Base-by-base conservation (phyloP, 2,888 invertebrate species). In the Altica lythri region DNA sequence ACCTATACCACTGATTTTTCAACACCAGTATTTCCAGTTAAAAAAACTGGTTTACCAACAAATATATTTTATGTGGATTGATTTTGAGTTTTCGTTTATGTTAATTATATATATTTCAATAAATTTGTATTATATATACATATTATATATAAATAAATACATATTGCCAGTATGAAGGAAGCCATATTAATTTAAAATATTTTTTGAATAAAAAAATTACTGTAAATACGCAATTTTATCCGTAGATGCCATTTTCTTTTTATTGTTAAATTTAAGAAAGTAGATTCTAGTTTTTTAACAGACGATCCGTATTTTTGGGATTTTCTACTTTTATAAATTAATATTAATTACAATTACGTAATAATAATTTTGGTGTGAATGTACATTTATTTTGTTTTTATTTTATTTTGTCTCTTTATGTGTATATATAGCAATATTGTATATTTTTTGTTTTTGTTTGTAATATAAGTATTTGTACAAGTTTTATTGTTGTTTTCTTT, bases 1-100 rank as follows among this genome's bases (percentile, higher is more conserved):
- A n/a, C n/a, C n/a, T n/a, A n/a, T n/a, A 94, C 84, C 2, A 91
- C 88, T 1, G 94, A 91, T 80, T 95, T 95, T 10, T 94, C 95
- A 27, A 93, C 92, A 55, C 95, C 91, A 42, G 93, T 93, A 37
- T 84, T 85, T n/a, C 95, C 95, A n/a, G 92, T 92, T 61, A 90
- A 87, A 75, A 95, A 83, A 5, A 94, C 91, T 0, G 94, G 89
- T 65, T 86, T 86, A 22, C 86, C 83, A 1, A 84, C 81, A 5
- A 83, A 77, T 12, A 94, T 79, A n/a, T n/a, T n/a, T n/a, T n/a
- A n/a, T n/a, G n/a, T n/a, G n/a, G n/a, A n/a, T n/a, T n/a, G n/a
- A n/a, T n/a, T n/a, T n/a, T n/a, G n/a, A n/a, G n/a, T n/a, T n/a
- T n/a, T n/a, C n/a, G n/a, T n/a, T n/a, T n/a, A n/a, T n/a, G n/a